phyloP scores from a whole-genome alignment of 2,888 invertebrate genomes.

The Drosophila mettleri region DNA sequence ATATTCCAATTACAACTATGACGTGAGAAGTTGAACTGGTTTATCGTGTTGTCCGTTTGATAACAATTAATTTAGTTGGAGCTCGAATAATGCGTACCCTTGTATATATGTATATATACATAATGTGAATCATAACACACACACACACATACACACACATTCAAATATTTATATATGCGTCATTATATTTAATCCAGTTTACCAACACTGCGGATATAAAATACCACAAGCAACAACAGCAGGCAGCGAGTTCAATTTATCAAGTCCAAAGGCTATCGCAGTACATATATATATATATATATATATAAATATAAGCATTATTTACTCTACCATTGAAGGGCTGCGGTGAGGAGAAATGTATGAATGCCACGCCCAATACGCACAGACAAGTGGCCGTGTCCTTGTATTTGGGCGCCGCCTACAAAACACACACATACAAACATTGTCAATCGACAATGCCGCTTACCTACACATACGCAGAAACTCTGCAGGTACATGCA shows the following conservation, averaged over 20 bases:
- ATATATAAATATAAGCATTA: background rate
- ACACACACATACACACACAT: background rate
- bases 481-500: slow-evolving; percentile 26
- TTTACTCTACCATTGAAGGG: background rate
- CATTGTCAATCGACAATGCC: slow-evolving; percentile 34
- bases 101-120: slow-evolving; percentile 3
- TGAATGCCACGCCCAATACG: slow-evolving; percentile 49
- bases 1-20: slow-evolving; percentile 23
- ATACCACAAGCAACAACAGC: slow-evolving; percentile 20
- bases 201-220: slow-evolving; percentile 18
- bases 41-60: slow-evolving; percentile 38
- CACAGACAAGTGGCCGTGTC: slow-evolving; percentile 32
- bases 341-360: background rate
- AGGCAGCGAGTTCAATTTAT: slow-evolving; percentile 10
- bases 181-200: slow-evolving; percentile 44
- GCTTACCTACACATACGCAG: slow-evolving; percentile 22
- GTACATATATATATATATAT: slow-evolving; percentile 27
- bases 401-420: slow-evolving; percentile 47
- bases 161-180: slow-evolving; percentile 34
- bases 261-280: slow-evolving; percentile 55
- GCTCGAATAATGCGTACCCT: slow-evolving; percentile 18
- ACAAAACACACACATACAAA: slow-evolving; percentile 9
- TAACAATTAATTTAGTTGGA: slow-evolving; percentile 38
- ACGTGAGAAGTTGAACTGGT: slow-evolving; percentile 29
- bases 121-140: slow-evolving; percentile 41